A percentile compares a stretch with the other conserved stretches of the same genome.
Evolutionary conservation across 2,797 vertebrate species (phyloP).

Genomic region (Silurus lanzhouensis): DNA sequence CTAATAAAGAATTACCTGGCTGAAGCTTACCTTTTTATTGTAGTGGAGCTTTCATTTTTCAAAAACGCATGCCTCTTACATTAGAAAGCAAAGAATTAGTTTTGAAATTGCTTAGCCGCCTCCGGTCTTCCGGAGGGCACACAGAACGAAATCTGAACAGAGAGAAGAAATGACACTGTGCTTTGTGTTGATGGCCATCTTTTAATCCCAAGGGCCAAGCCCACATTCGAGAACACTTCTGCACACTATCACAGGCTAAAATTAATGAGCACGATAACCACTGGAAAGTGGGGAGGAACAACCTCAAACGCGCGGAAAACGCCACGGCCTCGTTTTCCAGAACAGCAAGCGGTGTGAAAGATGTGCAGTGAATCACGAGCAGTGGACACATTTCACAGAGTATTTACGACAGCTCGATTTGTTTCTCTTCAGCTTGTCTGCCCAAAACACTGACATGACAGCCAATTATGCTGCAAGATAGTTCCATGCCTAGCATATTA

Average conservation of each 20-base stretch:
- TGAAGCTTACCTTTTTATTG: conserved; percentile 64
- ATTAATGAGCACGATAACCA: conserved; percentile 53
- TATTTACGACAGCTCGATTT: conserved; percentile 35
- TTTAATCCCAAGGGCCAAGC: conserved; percentile 49
- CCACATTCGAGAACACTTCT: conserved; percentile 40
- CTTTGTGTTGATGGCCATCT: conserved; percentile 51
- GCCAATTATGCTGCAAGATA: conserved; percentile 50
- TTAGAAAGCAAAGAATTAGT: conserved; percentile 71
- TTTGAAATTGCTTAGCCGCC: conserved; percentile 71
- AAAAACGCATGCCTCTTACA: conserved; percentile 52
- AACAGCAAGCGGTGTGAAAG: conserved; percentile 2
- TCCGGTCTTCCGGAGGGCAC: conserved; percentile 63
- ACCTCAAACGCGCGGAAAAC: conserved; percentile 30
- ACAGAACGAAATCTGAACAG: conserved; percentile 52
- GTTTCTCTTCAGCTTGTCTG: conserved; percentile 39
- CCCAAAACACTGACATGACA: conserved; percentile 41
- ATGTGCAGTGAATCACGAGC: conserved; percentile 21
- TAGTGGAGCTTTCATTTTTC: conserved; percentile 64
- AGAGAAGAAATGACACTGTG: conserved; percentile 54
- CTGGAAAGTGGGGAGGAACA: conserved; percentile 23
- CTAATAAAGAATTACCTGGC: conserved; percentile 75
- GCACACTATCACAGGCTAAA: conserved; percentile 25
- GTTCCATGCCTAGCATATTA: conserved; percentile 45
- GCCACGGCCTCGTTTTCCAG: conserved; percentile 25
- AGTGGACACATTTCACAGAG: neutral